phyloP scores from a whole-genome alignment of 2,888 invertebrate genomes.

The Lacanobia oleracea region DNA sequence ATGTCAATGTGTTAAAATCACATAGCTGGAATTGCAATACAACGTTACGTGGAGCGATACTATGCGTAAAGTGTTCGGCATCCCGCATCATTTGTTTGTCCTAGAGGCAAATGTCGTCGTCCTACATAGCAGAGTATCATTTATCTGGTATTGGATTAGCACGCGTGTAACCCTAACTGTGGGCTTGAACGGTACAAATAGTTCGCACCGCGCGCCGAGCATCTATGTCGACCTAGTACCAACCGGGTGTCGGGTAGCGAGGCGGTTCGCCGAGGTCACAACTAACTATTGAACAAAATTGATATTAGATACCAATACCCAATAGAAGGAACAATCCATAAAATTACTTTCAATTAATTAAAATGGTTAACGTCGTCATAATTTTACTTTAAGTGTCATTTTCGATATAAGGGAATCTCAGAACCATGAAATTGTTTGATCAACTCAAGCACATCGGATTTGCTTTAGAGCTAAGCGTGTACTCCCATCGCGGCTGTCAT shows the following conservation, averaged over 20 bases:
- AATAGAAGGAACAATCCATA: slow-evolving; percentile 4
- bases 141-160: slow-evolving; percentile 81
- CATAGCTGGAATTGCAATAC: slow-evolving; percentile 52
- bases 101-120: slow-evolving; percentile 71
- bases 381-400: slow-evolving; percentile 28
- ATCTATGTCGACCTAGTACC: slow-evolving; percentile 82
- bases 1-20: slow-evolving; percentile 59
- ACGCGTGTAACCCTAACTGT: slow-evolving; percentile 83
- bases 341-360: slow-evolving; percentile 32
- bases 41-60: slow-evolving; percentile 54
- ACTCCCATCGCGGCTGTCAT: slow-evolving; percentile 33
- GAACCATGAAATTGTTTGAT: slow-evolving; percentile 30
- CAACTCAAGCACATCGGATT: slow-evolving; percentile 27
- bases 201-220: slow-evolving; percentile 77
- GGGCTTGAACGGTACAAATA: slow-evolving; percentile 87
- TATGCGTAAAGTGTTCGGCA: slow-evolving; percentile 57
- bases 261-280: slow-evolving; percentile 70
- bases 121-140: slow-evolving; percentile 78
- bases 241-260: slow-evolving; percentile 79
- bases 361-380: slow-evolving; percentile 17
- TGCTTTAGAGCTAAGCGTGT: slow-evolving; percentile 33
- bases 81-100: slow-evolving; percentile 68
- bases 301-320: slow-evolving; percentile 54
- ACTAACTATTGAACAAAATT: slow-evolving; percentile 63
- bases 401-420: slow-evolving; percentile 32